These are phyloP conservation scores for Okamejei kenojei DNA, from an alignment of 2,797 vertebrate genomes.

Conservation along the genomic window DNA sequence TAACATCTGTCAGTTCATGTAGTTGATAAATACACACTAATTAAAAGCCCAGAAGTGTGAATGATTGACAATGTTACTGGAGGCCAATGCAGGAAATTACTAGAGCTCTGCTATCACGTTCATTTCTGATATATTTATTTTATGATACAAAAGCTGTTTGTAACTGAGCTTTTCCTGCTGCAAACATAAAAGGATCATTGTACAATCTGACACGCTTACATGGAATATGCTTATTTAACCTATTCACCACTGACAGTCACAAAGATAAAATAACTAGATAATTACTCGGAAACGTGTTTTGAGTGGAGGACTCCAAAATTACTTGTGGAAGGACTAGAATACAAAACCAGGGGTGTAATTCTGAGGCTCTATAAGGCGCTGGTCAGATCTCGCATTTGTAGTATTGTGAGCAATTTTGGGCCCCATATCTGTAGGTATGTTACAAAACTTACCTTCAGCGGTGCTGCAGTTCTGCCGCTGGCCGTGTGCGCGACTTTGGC, in stretches of 20 bases:
- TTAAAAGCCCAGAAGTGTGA: not conserved
- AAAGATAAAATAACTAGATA: not conserved
- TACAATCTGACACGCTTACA: not conserved
- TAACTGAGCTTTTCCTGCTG: not conserved
- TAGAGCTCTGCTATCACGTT: not conserved
- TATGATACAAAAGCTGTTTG: constrained; percentile 9
- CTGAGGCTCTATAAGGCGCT: no score
- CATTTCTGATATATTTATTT: not conserved
- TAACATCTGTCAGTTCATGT: not conserved
- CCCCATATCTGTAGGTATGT: no score
- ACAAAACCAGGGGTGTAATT: no score
- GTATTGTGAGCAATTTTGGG: no score
- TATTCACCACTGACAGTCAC: not conserved
- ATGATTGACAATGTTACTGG: not conserved
- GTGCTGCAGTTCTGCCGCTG: no score
- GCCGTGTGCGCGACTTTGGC: no score
- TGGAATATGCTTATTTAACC: not conserved
- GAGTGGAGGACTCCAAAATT: not conserved
- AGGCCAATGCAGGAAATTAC: not conserved
- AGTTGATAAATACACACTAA: not conserved
- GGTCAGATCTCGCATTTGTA: no score
- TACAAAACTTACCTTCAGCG: no score
- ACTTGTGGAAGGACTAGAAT: no score
- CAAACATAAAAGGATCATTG: not conserved
- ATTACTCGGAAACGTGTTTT: not conserved